These are phyloP conservation scores for Amorpha juglandis DNA, from an alignment of 2,888 invertebrate genomes.

Conservation along the genomic window DNA sequence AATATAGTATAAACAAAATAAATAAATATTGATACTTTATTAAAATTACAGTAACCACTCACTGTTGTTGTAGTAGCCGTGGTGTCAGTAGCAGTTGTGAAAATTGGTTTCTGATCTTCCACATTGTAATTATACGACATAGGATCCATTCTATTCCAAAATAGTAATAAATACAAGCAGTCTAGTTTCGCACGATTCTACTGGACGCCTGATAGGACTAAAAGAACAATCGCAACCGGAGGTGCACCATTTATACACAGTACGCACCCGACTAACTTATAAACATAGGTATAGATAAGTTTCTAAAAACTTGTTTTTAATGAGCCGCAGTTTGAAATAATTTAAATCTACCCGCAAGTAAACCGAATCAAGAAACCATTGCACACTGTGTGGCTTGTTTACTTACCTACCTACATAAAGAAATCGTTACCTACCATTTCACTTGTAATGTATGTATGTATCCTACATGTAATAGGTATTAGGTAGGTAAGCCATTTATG, in stretches of 20 bases:
- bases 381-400: not conserved
- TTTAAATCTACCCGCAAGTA: constrained; percentile 44
- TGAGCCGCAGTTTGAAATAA: constrained; percentile 28
- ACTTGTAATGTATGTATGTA: too few relatives aligned
- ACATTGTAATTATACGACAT: constrained; percentile 54
- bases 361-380: not conserved
- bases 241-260: constrained; percentile 55
- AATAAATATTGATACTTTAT: too few relatives aligned
- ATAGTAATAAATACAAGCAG: constrained; percentile 12
- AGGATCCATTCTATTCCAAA: constrained; percentile 47
- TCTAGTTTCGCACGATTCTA: constrained; percentile 14
- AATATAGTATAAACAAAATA: too few relatives aligned
- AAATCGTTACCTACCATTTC: too few relatives aligned
- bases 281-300: constrained; percentile 9
- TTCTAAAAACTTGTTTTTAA: constrained; percentile 31
- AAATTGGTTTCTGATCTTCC: constrained; percentile 62
- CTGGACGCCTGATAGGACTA: constrained; percentile 18
- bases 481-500: too few relatives aligned
- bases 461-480: too few relatives aligned
- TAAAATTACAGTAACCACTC: constrained; percentile 15
- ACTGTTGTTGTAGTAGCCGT: constrained; percentile 56
- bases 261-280: constrained; percentile 26
- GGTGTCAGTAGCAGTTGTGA: constrained; percentile 59
- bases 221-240: constrained; percentile 44
- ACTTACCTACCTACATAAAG: not conserved